These are phyloP conservation scores for Pandion haliaetus DNA, from an alignment of 2,113 vertebrate species.

Conservation along the genomic window DNA sequence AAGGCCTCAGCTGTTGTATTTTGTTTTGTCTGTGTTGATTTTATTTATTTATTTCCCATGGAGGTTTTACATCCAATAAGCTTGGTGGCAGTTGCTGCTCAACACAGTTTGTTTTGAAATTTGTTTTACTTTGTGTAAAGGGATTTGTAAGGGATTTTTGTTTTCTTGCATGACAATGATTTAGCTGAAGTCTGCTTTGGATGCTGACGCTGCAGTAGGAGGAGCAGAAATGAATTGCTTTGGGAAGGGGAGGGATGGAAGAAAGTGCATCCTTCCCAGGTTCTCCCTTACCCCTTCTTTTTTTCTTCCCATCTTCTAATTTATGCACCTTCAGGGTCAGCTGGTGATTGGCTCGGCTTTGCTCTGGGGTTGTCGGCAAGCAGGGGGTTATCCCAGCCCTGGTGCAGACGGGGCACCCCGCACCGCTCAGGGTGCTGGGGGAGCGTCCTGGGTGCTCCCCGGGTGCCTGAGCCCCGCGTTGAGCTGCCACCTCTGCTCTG, in stretches of 20 bases:
- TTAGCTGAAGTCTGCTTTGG: not conserved
- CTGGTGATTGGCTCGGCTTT: not conserved
- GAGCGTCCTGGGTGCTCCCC: not conserved
- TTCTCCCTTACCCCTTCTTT: not conserved
- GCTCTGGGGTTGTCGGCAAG: not conserved
- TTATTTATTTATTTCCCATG: not conserved
- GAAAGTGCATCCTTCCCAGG: not conserved
- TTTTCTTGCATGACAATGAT: not conserved
- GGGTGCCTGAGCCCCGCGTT: fast-evolving
- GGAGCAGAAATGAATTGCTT: not conserved
- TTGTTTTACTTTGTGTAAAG: not conserved
- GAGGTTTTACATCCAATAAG: not conserved
- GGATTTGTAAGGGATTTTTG: not conserved
- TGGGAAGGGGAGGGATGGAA: not conserved
- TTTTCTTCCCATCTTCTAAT: not conserved
- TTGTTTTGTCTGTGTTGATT: not conserved
- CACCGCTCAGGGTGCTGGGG: not conserved
- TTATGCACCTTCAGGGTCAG: not conserved
- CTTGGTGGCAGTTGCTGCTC: not conserved
- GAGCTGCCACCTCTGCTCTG: not conserved
- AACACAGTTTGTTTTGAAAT: not conserved
- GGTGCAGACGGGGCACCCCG: not conserved
- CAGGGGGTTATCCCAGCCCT: not conserved
- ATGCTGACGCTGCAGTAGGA: not conserved
- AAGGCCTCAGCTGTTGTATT: not conserved